phyloP scores from a whole-genome alignment of 2,113 vertebrate species.

The Polypterus senegalus region DNA sequence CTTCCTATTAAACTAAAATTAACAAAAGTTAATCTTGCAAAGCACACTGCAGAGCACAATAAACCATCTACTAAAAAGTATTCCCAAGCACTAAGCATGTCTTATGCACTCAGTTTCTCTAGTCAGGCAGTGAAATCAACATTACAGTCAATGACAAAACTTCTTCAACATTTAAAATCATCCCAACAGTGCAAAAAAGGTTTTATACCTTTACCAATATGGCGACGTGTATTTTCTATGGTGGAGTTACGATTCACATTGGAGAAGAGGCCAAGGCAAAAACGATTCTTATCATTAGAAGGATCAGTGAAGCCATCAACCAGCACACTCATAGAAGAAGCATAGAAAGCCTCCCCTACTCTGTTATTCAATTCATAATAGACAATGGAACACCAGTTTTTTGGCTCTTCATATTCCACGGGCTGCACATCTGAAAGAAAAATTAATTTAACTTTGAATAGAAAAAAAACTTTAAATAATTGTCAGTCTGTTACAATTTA shows the following conservation, averaged over 20 bases:
- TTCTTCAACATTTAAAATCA: background rate
- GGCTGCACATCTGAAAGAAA: conserved; percentile 78
- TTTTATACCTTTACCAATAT: conserved; percentile 83
- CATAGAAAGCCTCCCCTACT: conserved; percentile 89
- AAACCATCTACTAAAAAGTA: conserved; percentile 29
- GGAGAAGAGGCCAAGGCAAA: conserved; percentile 87
- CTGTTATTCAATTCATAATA: conserved; percentile 93
- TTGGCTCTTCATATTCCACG: conserved; percentile 89
- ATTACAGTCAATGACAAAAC: background rate
- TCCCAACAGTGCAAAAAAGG: accelerated
- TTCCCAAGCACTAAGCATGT: conserved; percentile 32
- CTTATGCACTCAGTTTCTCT: conserved; percentile 19
- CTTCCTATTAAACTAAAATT: no score
- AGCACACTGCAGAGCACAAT: conserved; percentile 25
- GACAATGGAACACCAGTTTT: conserved; percentile 96
- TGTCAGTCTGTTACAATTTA: no score
- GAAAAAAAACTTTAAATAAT: no score
- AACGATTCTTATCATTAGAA: conserved; percentile 93
- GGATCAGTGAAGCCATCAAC: conserved; percentile 94
- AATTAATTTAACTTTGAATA: no score
- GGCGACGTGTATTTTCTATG: conserved; percentile 85
- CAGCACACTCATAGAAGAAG: conserved; percentile 87
- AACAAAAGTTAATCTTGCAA: no score
- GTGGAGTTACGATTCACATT: conserved; percentile 95
- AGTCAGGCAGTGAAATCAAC: background rate